phyloP scores from a whole-genome alignment of 2,113 vertebrate species.

The Scortum barcoo region DNA sequence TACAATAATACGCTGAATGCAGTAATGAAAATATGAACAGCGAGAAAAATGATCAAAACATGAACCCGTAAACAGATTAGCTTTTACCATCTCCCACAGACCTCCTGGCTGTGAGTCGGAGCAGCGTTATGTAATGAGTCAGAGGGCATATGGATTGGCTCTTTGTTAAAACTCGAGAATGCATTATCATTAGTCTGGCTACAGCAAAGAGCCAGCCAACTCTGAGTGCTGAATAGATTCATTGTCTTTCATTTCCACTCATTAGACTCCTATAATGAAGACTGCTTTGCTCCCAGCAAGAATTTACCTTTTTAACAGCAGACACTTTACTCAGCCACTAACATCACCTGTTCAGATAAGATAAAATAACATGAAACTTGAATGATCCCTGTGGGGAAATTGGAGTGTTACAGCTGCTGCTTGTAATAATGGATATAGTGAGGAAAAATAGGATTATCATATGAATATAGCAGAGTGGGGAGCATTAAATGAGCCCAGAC shows the following conservation, averaged over 20 bases:
- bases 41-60: constrained; percentile 17
- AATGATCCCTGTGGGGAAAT: constrained; percentile 57
- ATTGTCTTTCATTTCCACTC: constrained; percentile 82
- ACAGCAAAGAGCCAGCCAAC: constrained; percentile 68
- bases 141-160: constrained; percentile 69
- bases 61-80: constrained; percentile 35
- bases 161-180: constrained; percentile 75
- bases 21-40: constrained; percentile 37
- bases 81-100: constrained; percentile 42
- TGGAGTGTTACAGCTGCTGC: constrained; percentile 42
- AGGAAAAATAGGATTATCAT: constrained; percentile 41
- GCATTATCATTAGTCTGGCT: constrained; percentile 80
- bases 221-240: constrained; percentile 71
- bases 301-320: constrained; percentile 70
- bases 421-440: constrained; percentile 46
- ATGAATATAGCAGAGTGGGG: constrained; percentile 36
- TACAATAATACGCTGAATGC: constrained; percentile 3
- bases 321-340: constrained; percentile 58
- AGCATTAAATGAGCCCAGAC: constrained; percentile 40
- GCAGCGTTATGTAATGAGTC: constrained; percentile 70
- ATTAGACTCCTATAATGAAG: constrained; percentile 80
- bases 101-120: constrained; percentile 56
- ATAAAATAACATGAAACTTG: constrained; percentile 66
- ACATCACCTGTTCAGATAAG: constrained; percentile 68
- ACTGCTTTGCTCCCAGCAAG: constrained; percentile 74